phyloP scores from a whole-genome alignment of 2,113 vertebrate species.

The Nanger granti region DNA sequence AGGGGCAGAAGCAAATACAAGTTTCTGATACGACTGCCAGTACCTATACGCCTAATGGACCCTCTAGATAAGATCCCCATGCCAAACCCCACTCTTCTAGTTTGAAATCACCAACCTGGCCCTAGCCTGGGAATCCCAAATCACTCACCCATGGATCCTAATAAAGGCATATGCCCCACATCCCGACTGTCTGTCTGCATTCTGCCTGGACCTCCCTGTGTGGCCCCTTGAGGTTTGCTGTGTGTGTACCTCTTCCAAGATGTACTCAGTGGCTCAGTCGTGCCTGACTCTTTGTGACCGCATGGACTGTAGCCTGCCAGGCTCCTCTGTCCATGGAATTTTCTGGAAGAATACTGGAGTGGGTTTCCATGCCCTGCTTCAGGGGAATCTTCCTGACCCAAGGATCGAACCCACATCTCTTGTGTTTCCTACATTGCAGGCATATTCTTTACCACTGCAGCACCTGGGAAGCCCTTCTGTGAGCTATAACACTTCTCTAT shows the following conservation, averaged over 20 bases:
- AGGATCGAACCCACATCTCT: not conserved
- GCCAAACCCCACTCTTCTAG: not conserved
- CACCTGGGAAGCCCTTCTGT: not conserved
- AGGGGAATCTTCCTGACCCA: not conserved
- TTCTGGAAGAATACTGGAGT: not conserved
- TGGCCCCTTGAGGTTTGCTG: too few relatives aligned
- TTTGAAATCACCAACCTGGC: not conserved
- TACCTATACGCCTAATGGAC: fast-evolving
- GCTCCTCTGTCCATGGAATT: not conserved
- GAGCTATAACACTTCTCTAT: not conserved
- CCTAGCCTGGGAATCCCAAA: not conserved
- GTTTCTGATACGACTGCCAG: not conserved
- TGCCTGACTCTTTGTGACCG: not conserved
- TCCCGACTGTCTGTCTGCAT: not conserved
- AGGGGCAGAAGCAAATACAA: not conserved
- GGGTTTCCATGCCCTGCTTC: not conserved
- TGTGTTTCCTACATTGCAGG: not conserved
- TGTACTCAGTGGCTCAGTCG: not conserved
- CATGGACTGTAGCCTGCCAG: not conserved
- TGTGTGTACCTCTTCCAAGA: not conserved
- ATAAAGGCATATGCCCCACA: not conserved
- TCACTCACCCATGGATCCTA: too few relatives aligned
- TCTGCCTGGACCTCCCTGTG: not conserved
- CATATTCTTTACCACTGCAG: not conserved
- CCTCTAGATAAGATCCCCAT: not conserved